These are phyloP conservation scores for Polyommatus iphigenia DNA, from an alignment of 2,888 invertebrate species.

Conservation along the genomic window DNA sequence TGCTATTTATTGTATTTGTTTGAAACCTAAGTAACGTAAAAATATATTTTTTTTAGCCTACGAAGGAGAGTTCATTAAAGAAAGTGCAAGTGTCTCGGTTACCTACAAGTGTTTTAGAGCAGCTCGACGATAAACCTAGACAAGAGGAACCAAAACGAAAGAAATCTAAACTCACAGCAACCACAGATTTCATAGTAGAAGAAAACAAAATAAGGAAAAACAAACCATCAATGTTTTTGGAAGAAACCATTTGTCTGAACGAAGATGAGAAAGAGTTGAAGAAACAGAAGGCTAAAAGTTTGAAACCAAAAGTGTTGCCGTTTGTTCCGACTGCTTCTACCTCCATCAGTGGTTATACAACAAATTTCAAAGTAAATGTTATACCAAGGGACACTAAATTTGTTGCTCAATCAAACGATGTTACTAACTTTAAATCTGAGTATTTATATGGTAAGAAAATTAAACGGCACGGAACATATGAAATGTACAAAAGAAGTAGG, in stretches of 20 bases:
- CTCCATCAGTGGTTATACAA: constrained; percentile 66
- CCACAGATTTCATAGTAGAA: constrained; percentile 63
- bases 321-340: constrained; percentile 64
- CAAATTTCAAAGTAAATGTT: constrained; percentile 65
- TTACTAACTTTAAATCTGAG: constrained; percentile 60
- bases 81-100: constrained; percentile 59
- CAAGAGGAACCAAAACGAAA: constrained; percentile 43
- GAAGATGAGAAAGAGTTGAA: constrained; percentile 44
- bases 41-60: constrained; percentile 48
- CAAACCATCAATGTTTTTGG: constrained; percentile 69
- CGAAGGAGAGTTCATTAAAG: constrained; percentile 55
- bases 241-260: constrained; percentile 69
- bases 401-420: constrained; percentile 55
- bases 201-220: constrained; percentile 53
- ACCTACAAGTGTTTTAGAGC: constrained; percentile 55
- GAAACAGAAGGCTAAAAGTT: constrained; percentile 36
- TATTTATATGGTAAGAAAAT: constrained; percentile 58
- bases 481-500: constrained; percentile 61
- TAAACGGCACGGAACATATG: constrained; percentile 62
- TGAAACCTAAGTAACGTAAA: neutral
- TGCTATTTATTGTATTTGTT: neutral
- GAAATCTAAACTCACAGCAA: constrained; percentile 54
- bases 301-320: constrained; percentile 52
- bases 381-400: constrained; percentile 59
- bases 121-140: constrained; percentile 58